These are phyloP conservation scores for Tenebrio molitor DNA, from an alignment of 1,140 invertebrate species.

Conservation along the genomic window DNA sequence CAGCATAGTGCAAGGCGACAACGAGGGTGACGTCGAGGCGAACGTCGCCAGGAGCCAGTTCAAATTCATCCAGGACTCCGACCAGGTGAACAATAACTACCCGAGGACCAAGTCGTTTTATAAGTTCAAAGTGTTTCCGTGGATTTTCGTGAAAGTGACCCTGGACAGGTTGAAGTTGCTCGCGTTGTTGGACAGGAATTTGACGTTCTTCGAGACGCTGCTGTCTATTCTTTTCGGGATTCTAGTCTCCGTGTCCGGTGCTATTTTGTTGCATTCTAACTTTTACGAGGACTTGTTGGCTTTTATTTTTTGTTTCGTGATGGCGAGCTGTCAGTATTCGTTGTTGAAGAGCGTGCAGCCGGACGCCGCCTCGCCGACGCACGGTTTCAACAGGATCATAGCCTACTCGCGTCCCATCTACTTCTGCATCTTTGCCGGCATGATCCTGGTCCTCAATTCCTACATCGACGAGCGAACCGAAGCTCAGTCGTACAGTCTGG, in stretches of 20 bases:
- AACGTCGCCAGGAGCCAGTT: constrained; percentile 52
- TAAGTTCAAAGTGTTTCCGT: constrained; percentile 84
- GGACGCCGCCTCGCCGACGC: constrained; percentile 97
- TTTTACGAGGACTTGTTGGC: constrained; percentile 94
- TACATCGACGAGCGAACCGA: constrained; percentile 66
- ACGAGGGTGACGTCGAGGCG: constrained; percentile 44
- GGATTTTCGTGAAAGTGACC: constrained; percentile 79
- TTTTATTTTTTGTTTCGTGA: constrained; percentile 96
- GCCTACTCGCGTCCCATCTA: constrained; percentile 96
- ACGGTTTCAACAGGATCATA: constrained; percentile 97
- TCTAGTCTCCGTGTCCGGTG: constrained; percentile 88
- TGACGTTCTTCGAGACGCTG: constrained; percentile 87
- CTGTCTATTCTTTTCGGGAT: constrained; percentile 88
- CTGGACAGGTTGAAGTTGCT: constrained; percentile 94
- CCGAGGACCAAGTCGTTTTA: constrained; percentile 84
- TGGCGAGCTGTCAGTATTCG: constrained; percentile 97
- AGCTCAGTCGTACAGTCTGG: constrained; percentile 75
- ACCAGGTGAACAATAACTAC: constrained; percentile 57
- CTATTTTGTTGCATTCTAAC: constrained; percentile 84
- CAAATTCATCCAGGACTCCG: constrained; percentile 61
- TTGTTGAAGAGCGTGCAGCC: constrained; percentile 98
- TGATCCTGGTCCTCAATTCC: constrained; percentile 80
- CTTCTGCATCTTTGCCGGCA: constrained; percentile 88
- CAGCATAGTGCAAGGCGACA: constrained; percentile 39
- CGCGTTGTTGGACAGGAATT: constrained; percentile 93